These are phyloP conservation scores for Thera obeliscata DNA, from an alignment of 2,888 invertebrate species.

Conservation along the genomic window DNA sequence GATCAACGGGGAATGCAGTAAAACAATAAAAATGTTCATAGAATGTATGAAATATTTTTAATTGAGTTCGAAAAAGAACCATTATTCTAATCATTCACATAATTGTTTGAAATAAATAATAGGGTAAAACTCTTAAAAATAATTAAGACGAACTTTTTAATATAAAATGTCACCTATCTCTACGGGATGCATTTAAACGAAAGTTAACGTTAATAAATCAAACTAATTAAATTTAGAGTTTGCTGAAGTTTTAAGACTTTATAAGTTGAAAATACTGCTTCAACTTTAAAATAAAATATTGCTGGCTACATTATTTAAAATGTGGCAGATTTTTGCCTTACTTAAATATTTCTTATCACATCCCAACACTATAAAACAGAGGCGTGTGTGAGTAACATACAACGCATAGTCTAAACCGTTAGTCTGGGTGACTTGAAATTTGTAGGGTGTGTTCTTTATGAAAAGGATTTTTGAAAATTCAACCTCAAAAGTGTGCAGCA, in stretches of 20 bases:
- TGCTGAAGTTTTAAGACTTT: slow-evolving; percentile 15
- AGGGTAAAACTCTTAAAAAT: background rate
- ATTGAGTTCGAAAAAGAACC: background rate
- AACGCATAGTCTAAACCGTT: too few species aligned
- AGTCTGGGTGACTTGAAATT: too few species aligned
- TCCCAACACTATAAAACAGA: too few species aligned
- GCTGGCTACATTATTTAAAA: background rate
- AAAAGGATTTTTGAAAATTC: too few species aligned
- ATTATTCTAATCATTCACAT: background rate
- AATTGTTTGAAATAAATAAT: background rate
- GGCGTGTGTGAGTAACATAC: too few species aligned
- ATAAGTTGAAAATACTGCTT: slow-evolving; percentile 18
- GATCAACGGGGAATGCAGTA: too few species aligned
- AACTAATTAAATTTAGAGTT: slow-evolving; percentile 43
- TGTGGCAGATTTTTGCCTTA: background rate
- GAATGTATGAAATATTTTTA: background rate
- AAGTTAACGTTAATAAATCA: slow-evolving; percentile 41
- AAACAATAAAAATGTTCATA: too few species aligned
- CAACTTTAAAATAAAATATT: background rate
- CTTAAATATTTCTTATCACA: background rate
- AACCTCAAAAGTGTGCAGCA: too few species aligned
- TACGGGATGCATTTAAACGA: slow-evolving; percentile 16
- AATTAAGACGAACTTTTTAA: background rate
- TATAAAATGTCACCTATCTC: slow-evolving; percentile 23
- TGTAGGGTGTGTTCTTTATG: too few species aligned